These are phyloP conservation scores for Oxycera nigricornis DNA, from an alignment of 2,888 invertebrate species.

Conservation along the genomic window DNA sequence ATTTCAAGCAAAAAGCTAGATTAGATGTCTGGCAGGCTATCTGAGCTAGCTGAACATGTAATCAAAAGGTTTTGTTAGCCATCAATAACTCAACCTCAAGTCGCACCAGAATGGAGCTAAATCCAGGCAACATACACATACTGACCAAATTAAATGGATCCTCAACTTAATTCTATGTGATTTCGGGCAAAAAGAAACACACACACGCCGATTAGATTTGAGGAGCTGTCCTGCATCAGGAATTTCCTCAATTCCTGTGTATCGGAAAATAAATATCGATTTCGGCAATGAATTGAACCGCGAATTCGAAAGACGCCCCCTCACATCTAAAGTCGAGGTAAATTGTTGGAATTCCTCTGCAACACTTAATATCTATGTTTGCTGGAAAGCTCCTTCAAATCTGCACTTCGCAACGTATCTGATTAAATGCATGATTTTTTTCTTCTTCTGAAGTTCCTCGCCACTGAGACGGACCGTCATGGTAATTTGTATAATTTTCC, in stretches of 20 bases:
- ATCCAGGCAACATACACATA: too few species aligned
- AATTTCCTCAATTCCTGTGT: too few species aligned
- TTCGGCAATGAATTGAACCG: too few species aligned
- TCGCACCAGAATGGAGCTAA: too few species aligned
- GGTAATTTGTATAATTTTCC: conserved; percentile 46
- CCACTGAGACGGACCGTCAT: conserved; percentile 22
- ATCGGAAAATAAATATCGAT: too few species aligned
- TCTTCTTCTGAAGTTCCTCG: neutral
- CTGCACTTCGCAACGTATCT: neutral
- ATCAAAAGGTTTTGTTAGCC: too few species aligned
- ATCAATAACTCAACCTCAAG: too few species aligned
- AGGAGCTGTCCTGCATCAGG: neutral
- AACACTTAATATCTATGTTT: conserved; percentile 8
- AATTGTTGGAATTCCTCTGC: conserved; percentile 14
- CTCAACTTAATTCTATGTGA: conserved; percentile 31
- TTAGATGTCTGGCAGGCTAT: too few species aligned
- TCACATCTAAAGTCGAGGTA: neutral
- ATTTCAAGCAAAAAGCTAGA: too few species aligned
- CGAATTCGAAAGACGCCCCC: neutral
- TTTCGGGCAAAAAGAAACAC: neutral
- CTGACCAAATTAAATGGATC: conserved; percentile 33
- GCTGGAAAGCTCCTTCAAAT: neutral
- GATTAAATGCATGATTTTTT: neutral
- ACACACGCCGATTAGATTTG: neutral
- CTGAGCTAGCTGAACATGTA: too few species aligned